Evolutionary conservation across 1,140 invertebrate genomes (phyloP), one percentile per base, ranked within the genome.

Genomic region (Amphibalanus amphitrite): DNA sequence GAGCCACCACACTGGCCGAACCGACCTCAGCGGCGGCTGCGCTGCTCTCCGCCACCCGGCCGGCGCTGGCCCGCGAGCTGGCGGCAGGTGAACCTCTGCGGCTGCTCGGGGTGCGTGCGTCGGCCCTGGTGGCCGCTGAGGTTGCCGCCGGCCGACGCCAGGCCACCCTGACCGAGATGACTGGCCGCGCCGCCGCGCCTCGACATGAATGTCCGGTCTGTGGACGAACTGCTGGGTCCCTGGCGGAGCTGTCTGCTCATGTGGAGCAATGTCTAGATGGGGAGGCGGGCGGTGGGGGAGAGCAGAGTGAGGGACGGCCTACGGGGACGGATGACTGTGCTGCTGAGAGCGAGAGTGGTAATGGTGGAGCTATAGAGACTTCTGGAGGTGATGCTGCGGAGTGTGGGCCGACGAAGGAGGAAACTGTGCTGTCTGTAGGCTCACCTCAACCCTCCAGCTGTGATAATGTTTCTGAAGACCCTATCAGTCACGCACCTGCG

Each of bases 61-160:
- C 76, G 47, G 75, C 84, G 29, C 78, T 84, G 1, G 75, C 76
- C 47, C 73, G 75, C 15, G 83, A 84, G 77, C 79, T 82, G 59
- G 72, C 77, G 67, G 69, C 78, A 70, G 73, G 76, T 25, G 76
- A 84, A 26, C 76, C 74, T 10, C 76, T 85, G 25, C 75, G 84
- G 69, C 76, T 85, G 10, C 79, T 85, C 77, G 84, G 84, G 20
- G 79, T 82, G 20, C 73, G 80, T 23, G 78, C 82, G 74, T 80
- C 80, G 8, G 78, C 74, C 33, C 72, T 79, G 20, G 64, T 69
- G 28, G 71, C 10, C 10, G 15, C 33, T 15, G 47, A 59, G 47
- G 47, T 3, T 1, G 23, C 47, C 6, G 47, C 6, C 17, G 20
- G 47, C 47, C 20, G 47, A 8, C 47, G 47, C 6, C 47, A 59